A percentile compares a stretch with the other conserved stretches of the same genome.
Conservation (phyloP, 2,888 invertebrate species). For the Cosmia trapezina region DNA sequence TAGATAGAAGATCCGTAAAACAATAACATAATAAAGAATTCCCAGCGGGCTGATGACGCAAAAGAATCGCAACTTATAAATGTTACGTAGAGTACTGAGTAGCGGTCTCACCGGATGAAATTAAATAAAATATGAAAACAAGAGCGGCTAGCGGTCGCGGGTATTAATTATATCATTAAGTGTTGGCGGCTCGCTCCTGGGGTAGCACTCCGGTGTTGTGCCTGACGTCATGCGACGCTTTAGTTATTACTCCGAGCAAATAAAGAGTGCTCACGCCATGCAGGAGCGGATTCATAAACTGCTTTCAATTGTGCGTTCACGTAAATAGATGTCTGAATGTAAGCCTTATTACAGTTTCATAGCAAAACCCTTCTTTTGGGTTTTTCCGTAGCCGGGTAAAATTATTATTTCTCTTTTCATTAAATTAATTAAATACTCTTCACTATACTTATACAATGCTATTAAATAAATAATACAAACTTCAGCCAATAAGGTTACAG, state of each 20-base stretch:
- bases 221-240: constrained; percentile 42
- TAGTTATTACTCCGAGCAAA: constrained; percentile 21
- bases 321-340: not conserved
- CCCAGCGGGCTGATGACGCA: not conserved
- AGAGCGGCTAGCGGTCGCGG: not conserved
- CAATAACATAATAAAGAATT: constrained; percentile 7
- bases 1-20: no score
- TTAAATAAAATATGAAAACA: constrained; percentile 39
- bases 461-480: no score
- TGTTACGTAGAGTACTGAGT: constrained; percentile 24
- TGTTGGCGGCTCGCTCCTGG: constrained; percentile 22
- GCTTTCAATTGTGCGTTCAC: not conserved
- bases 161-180: constrained; percentile 55
- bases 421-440: no score
- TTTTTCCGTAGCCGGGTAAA: no score
- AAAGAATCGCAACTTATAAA: constrained; percentile 29
- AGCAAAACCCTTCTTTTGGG: not conserved
- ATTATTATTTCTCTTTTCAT: not conserved
- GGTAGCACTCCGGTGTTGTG: constrained; percentile 24
- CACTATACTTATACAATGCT: no score
- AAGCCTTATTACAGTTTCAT: not conserved
- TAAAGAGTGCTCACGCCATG: constrained; percentile 24
- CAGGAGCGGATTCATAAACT: not conserved
- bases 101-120: constrained; percentile 14
- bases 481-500: not conserved